Evolutionary conservation across 2,888 invertebrate species (phyloP), one percentile per base, ranked within the genome.

Genomic region (Cordilura impudica): DNA sequence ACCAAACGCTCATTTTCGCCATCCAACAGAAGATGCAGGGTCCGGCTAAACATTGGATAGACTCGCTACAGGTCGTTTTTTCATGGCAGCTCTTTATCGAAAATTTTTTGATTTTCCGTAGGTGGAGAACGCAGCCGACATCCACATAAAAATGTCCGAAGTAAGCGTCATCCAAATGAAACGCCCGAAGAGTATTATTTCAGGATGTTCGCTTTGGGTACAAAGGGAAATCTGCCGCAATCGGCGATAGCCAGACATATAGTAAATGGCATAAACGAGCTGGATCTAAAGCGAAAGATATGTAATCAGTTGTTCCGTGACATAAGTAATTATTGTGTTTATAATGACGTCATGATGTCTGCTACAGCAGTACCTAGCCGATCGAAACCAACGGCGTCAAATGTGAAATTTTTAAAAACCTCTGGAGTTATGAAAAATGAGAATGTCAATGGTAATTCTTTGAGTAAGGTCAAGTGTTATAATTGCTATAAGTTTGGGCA

Each of bases 11-110:
- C 1, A 8, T 79, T 31, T 79, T 74, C 16, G 67, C 67, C 10
- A 70, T 76, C 2, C 77, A 81, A 26, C 76, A 79, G 21, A 81
- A 73, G 54, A 54, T 73, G 61, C 12, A 45, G 5, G 79, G 78
- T 8, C 23, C 70, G 3, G 70, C 76, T 5, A 76, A 65, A 26
- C 63, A 63, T 14, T 69, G 75, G 77, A 60, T 74, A 1, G 79
- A 81, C 47, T 66, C 70, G 14, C 12, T 61, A 8, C 47, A 72
- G 21, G 47, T 29, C 2, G 60, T 74, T 18, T 8, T 43, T 0
- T 60, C 56, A 8, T 70, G 69, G 69, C n/a, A 23, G 12, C 35
- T 73, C 16, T 78, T 78, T 43, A 56, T 47, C 0, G 5, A 58
- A 3, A 31, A 58, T 35, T 78, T 70, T 47, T 35, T 65, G 63